These are phyloP conservation scores for Gallirallus australis DNA, from an alignment of 2,797 vertebrate species.

Conservation along the genomic window DNA sequence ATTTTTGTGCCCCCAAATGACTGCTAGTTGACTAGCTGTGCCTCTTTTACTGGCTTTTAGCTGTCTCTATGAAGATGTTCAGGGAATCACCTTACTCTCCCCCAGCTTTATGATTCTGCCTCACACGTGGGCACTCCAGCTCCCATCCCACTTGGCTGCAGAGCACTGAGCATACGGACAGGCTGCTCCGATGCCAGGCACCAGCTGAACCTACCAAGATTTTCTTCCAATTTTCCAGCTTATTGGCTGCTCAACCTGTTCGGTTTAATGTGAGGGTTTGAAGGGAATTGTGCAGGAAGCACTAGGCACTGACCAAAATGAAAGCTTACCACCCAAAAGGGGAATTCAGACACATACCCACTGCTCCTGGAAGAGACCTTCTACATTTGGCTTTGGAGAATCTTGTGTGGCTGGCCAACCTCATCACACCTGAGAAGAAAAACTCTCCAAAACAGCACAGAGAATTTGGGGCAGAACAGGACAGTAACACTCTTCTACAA, in stretches of 20 bases:
- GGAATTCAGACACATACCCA: not conserved
- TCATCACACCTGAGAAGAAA: not conserved
- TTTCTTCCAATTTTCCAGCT: not conserved
- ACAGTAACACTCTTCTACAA: not conserved
- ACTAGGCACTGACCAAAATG: not conserved
- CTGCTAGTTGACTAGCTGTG: not conserved
- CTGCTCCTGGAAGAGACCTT: not conserved
- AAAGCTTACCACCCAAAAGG: not conserved
- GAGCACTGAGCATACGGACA: not conserved
- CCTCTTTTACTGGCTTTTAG: not conserved
- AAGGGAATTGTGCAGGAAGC: not conserved
- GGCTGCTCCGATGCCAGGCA: slow-evolving; percentile 10
- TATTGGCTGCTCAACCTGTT: not conserved
- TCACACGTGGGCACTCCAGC: not conserved
- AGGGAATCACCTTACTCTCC: not conserved
- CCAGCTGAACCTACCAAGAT: not conserved
- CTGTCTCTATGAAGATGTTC: not conserved
- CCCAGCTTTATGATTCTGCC: not conserved
- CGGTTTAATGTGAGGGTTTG: not conserved
- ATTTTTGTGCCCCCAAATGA: not conserved
- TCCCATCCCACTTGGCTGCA: not conserved
- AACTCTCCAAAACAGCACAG: not conserved
- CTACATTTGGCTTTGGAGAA: not conserved
- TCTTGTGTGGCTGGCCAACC: not conserved
- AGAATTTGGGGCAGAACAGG: not conserved